A percentile compares a stretch with the other conserved stretches of the same genome.
Evolutionary conservation across 1,140 invertebrate genomes (phyloP).

Genomic region (Zaprionus ornatus): DNA sequence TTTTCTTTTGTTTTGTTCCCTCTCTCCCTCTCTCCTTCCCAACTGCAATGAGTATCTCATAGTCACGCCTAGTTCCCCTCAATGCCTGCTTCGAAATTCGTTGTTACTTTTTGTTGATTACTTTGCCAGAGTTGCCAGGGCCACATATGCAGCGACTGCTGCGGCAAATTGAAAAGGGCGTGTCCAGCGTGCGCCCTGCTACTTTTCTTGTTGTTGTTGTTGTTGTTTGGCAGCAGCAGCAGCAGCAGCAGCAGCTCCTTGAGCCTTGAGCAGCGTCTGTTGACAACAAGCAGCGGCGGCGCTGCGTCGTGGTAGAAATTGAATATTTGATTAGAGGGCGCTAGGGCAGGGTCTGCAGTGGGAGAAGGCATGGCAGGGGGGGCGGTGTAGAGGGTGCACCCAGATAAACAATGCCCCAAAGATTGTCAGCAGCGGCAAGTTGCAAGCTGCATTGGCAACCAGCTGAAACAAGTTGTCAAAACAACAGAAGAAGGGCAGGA

Average conservation of each 20-base stretch:
- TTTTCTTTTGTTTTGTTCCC: background rate
- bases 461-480: conserved; percentile 31
- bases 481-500: background rate
- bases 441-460: conserved; percentile 11
- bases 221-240: background rate
- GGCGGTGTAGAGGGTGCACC: background rate
- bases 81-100: background rate
- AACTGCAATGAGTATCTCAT: background rate
- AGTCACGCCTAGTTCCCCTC: conserved; percentile 1
- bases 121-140: conserved; percentile 31
- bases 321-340: conserved; percentile 59
- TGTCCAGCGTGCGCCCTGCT: conserved; percentile 10
- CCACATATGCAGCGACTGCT: conserved; percentile 18
- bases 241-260: background rate
- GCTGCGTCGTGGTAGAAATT: conserved; percentile 34
- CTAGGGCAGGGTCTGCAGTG: background rate
- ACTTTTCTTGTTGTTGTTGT: background rate
- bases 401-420: conserved; percentile 21
- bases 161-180: conserved; percentile 58
- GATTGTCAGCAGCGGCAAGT: conserved; percentile 12
- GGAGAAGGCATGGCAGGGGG: background rate
- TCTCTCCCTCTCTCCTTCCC: too few species aligned
- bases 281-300: conserved; percentile 33
- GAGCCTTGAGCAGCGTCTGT: conserved; percentile 15
- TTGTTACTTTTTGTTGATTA: conserved; percentile 27